These are phyloP conservation scores for Neoniphon sammara DNA, from an alignment of 2,797 vertebrate genomes.

Conservation along the genomic window DNA sequence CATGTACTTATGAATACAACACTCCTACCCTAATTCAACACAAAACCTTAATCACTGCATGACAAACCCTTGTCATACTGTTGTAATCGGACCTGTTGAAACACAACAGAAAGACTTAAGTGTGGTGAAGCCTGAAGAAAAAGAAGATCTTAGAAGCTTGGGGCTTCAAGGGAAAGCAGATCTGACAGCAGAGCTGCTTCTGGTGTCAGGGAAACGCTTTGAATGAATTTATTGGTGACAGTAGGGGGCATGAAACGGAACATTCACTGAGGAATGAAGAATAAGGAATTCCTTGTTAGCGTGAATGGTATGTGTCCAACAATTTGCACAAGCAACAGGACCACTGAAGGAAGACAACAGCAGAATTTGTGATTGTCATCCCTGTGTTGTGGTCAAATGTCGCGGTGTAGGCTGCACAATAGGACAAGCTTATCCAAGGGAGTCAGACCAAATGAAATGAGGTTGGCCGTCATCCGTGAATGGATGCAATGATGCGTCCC, in stretches of 20 bases:
- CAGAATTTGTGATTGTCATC: constrained; percentile 21
- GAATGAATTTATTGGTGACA: constrained; percentile 49
- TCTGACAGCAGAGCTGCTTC: constrained; percentile 60
- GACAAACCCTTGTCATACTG: not conserved
- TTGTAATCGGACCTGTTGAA: constrained; percentile 3
- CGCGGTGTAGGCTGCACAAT: constrained; percentile 35
- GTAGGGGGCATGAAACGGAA: constrained; percentile 41
- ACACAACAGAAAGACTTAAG: constrained; percentile 31
- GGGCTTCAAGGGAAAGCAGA: constrained; percentile 57
- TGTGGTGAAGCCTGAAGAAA: constrained; percentile 58
- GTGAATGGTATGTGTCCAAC: no score
- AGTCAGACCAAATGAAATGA: constrained; percentile 39
- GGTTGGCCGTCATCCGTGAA: constrained; percentile 61
- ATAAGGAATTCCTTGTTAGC: no score
- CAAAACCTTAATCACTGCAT: not conserved
- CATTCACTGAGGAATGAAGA: not conserved
- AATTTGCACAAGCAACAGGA: constrained; percentile 54
- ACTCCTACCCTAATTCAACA: no score
- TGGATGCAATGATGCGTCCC: constrained; percentile 58
- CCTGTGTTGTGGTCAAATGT: constrained; percentile 17
- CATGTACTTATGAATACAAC: no score
- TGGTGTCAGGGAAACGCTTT: constrained; percentile 35
- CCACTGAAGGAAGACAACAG: constrained; percentile 21
- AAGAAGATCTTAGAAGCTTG: constrained; percentile 56
- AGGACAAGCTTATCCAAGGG: constrained; percentile 7